Conservation (phyloP, 2,888 invertebrate species). For the Cantharis rufa region DNA sequence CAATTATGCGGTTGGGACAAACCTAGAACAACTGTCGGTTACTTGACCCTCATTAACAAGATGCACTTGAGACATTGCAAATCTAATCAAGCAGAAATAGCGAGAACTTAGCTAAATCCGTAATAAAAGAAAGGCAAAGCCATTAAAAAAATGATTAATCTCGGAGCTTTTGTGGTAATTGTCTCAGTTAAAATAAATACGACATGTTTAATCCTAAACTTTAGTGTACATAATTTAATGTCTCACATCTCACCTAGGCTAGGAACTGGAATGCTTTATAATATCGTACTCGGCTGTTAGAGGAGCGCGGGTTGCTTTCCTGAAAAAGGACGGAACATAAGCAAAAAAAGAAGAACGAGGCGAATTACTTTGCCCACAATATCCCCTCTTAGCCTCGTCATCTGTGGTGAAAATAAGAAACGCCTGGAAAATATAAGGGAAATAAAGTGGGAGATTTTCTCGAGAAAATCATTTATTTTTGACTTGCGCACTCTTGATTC, state of each 20-base stretch:
- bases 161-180: constrained; percentile 6
- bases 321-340: constrained; percentile 21
- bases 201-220: constrained; percentile 23
- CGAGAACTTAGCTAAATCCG: background rate
- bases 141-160: constrained; percentile 9
- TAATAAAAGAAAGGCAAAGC: background rate
- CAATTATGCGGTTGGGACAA: background rate
- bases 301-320: background rate
- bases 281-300: background rate
- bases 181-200: constrained; percentile 16
- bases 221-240: constrained; percentile 30
- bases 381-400: constrained; percentile 22
- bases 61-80: background rate
- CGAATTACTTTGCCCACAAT: constrained; percentile 30
- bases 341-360: constrained; percentile 27
- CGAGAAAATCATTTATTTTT: constrained; percentile 54
- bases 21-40: background rate
- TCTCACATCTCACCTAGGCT: constrained; percentile 28
- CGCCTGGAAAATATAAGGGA: constrained; percentile 49
- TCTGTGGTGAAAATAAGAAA: constrained; percentile 39
- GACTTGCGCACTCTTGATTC: constrained; percentile 49
- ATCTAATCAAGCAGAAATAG: background rate
- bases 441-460: constrained; percentile 53
- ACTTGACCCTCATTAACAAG: background rate
- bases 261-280: constrained; percentile 28